phyloP scores from a whole-genome alignment of 2,113 vertebrate genomes.

The Centropus bengalensis region DNA sequence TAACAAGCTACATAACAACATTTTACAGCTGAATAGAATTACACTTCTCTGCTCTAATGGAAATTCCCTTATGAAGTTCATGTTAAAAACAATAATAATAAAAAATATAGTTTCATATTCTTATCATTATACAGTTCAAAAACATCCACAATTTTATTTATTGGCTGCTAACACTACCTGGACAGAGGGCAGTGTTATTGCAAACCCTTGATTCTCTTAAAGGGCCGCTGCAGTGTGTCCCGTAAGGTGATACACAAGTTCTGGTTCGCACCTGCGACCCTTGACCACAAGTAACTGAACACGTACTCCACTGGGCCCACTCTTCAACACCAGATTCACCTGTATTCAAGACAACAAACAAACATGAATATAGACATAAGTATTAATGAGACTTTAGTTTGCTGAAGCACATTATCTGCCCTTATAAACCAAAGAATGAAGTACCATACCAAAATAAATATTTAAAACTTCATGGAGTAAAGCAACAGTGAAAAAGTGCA shows the following conservation, averaged over 20 bases:
- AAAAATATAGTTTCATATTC: slow-evolving; percentile 58
- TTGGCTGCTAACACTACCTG: slow-evolving; percentile 99
- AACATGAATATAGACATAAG: slow-evolving; percentile 78
- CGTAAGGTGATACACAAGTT: slow-evolving; percentile 99
- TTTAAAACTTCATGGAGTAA: slow-evolving; percentile 52
- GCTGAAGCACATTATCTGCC: slow-evolving; percentile 25
- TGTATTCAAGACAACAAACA: slow-evolving; percentile 93
- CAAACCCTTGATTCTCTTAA: slow-evolving; percentile 99
- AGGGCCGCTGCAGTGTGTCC: slow-evolving; percentile 99
- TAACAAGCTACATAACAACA: not conserved
- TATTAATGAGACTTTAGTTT: not conserved
- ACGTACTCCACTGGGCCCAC: slow-evolving; percentile 99
- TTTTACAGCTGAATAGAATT: slow-evolving; percentile 42
- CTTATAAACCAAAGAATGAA: slow-evolving; percentile 35
- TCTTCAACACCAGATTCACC: slow-evolving; percentile 99
- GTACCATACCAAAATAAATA: slow-evolving; percentile 26
- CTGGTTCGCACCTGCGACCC: slow-evolving; percentile 99
- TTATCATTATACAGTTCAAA: slow-evolving; percentile 80
- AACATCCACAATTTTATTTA: slow-evolving; percentile 85
- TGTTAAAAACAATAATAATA: not conserved
- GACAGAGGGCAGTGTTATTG: slow-evolving; percentile 99
- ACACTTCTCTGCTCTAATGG: slow-evolving; percentile 30
- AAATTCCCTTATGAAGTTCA: slow-evolving; percentile 10
- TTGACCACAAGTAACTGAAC: slow-evolving; percentile 99
- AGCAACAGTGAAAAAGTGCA: slow-evolving; percentile 56